Evolutionary conservation across 2,888 invertebrate species (phyloP), one percentile per base, ranked within the genome.

Genomic region (Lomographa bimaculata): DNA sequence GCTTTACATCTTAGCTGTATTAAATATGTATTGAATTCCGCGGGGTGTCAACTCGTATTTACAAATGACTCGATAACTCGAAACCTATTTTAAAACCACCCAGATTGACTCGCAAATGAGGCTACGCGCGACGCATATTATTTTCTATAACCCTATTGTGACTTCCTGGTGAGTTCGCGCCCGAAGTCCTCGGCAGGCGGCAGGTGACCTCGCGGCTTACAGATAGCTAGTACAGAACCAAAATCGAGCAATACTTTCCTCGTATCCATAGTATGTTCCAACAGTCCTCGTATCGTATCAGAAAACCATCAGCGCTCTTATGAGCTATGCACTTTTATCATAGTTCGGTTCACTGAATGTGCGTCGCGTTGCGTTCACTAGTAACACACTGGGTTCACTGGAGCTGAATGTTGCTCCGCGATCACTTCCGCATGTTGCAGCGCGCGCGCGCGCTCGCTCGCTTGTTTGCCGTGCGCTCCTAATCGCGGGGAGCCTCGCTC

Each of bases 351-450:
- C 82, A 84, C 82, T 79, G 70, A 71, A 70, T 73, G 73, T 76
- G 65, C 62, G 75, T 44, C 29, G 27, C 37, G 51, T 76, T 77
- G 78, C 80, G 82, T 79, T 75, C 84, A 83, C 83, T 81, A 60
- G 75, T 39, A 33, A 47, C 44, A 47, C 50, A 45, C 38, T 37
- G 36, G 45, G 35, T 32, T 36, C 46, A 50, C 41, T 40, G 45
- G 27, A 37, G 24, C 10, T 18, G 32, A 7, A 21, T 27, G 35
- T 24, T 27, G 37, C 19, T 63, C 63, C 66, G 75, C 71, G 73
- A 71, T 86, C 83, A 89, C 87, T 89, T 89, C 87, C 87, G 87
- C 89, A 85, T 86, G 61, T 75, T 78, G 85, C 79, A 76, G 75
- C 70, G 79, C 76, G 81, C 79, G 68, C 68, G 64, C 54, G 60